Evolutionary conservation across 2,888 invertebrate species (phyloP), one percentile per base, ranked within the genome.

Genomic region (Callosobruchus maculatus): DNA sequence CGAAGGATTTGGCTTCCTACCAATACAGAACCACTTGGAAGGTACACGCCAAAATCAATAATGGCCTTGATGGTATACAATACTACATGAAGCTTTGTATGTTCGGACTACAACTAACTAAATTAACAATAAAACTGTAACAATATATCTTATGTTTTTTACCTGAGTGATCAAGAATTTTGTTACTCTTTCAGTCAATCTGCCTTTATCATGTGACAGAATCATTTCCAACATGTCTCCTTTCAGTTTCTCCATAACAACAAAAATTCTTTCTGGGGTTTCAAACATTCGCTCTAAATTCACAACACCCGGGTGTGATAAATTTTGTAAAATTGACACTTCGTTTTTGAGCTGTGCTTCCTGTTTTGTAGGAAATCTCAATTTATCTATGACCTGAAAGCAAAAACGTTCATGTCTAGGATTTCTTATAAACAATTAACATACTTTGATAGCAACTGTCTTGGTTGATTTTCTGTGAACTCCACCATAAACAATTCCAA

Each of bases 171-270:
- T 97, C 69, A 99, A 89, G 86, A 97, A 99, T 87, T 98, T 98
- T 18, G 99, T 98, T 77, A 97, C 95, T 78, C 99, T 90, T 87
- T 99, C 99, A 21, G 95, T 94, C 66, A 99, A 91, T 67, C 98
- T 90, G 0, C 98, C 97, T 77, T 92, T 93, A 83, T 97, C 96
- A 82, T 97, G 97, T 7, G 96, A 97, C 74, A 99, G 89, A 83
- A 99, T 99, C 99, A 99, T 99, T 89, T 99, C 99, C 79, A 99
- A 89, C 99, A 99, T 99, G 86, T 99, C 99, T 0, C 99, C 98
- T 84, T 96, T 95, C 73, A 99, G 89, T 88, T 99, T 99, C 89
- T 99, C 99, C 99, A 99, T 99, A 0, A 99, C 98, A 20, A 99
- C 99, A 89, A 98, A 99, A 84, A 99, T 99, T 80, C 98, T 89